Conservation (phyloP, 2,797 vertebrate species). For the Pantherophis alleghaniensis region DNA sequence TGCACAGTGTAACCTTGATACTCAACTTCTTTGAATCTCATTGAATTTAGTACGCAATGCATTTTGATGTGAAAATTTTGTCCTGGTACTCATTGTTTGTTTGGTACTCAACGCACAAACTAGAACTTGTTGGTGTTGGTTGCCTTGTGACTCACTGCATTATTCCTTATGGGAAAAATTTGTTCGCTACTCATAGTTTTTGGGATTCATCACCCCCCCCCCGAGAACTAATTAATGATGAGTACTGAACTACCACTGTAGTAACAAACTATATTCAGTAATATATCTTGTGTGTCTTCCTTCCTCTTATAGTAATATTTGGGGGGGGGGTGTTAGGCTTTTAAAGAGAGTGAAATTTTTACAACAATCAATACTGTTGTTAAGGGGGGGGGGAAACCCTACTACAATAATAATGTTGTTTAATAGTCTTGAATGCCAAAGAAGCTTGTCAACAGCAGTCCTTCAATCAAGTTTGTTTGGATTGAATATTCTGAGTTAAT, state of each 20-base stretch:
- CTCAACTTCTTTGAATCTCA: background rate
- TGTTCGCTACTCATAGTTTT: background rate
- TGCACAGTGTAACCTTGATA: background rate
- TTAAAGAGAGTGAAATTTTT: background rate
- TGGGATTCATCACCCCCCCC: background rate
- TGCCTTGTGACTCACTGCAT: background rate
- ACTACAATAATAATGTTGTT: background rate
- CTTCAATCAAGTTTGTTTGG: background rate
- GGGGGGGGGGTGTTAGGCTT: background rate
- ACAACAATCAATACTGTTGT: background rate
- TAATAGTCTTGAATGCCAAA: fast-evolving
- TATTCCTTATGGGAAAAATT: background rate
- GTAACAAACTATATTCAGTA: conserved; percentile 7
- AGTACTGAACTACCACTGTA: background rate
- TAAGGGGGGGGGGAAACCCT: background rate
- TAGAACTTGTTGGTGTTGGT: background rate
- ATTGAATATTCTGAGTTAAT: background rate
- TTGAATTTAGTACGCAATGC: background rate
- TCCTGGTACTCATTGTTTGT: background rate
- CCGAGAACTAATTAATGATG: background rate
- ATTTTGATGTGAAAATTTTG: background rate
- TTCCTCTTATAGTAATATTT: background rate
- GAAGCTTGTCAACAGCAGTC: background rate
- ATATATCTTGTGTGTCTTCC: background rate
- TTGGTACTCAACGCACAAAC: background rate